Evolutionary conservation across 2,113 vertebrate species (phyloP).

Genomic region (Myiopsitta monachus): DNA sequence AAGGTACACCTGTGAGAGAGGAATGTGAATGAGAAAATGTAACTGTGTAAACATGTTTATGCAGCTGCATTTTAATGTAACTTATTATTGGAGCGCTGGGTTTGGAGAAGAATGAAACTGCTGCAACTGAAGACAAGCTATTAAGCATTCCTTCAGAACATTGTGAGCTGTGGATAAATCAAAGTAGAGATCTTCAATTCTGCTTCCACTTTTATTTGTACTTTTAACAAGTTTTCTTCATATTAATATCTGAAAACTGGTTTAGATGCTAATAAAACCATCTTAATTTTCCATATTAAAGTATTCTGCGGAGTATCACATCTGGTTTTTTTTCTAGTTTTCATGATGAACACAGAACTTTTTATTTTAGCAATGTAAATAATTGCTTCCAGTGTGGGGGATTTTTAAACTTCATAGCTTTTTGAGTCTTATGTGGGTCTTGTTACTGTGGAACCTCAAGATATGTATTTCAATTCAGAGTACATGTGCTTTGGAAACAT

Average conservation of each 20-base stretch:
- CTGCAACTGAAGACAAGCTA: constrained; percentile 49
- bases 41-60: constrained; percentile 71
- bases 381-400: background rate
- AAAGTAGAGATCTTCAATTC: constrained; percentile 5
- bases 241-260: background rate
- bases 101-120: constrained; percentile 47
- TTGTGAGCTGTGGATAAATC: background rate
- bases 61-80: constrained; percentile 69
- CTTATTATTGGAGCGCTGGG: constrained; percentile 31
- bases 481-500: background rate
- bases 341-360: background rate
- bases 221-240: background rate
- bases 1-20: constrained; percentile 62
- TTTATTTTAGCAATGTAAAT: background rate
- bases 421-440: background rate
- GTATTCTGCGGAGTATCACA: background rate
- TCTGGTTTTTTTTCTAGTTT: background rate
- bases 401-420: background rate
- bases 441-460: background rate
- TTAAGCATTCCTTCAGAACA: constrained; percentile 52
- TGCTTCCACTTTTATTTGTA: constrained; percentile 4
- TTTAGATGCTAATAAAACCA: background rate
- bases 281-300: background rate
- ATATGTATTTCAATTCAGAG: background rate
- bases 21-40: constrained; percentile 53